A percentile compares a stretch with the other conserved stretches of the same genome.
Evolutionary conservation across 2,888 invertebrate species (phyloP).

Genomic region (Agrotis exclamationis): DNA sequence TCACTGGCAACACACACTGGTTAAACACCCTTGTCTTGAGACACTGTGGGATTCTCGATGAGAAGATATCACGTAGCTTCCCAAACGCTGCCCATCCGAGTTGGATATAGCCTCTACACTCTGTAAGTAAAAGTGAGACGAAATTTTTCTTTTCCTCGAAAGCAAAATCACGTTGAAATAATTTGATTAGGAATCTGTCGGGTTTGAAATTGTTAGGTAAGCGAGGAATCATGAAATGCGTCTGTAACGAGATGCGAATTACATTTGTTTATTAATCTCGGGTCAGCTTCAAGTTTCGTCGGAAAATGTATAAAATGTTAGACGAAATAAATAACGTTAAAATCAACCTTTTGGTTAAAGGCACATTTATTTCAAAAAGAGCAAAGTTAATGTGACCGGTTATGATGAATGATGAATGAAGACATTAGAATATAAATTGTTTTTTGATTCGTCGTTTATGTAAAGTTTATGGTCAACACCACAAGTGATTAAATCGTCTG

Average conservation of each 20-base stretch:
- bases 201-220: slow-evolving; percentile 68
- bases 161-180: slow-evolving; percentile 75
- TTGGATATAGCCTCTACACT: too few relatives aligned
- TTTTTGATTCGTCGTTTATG: slow-evolving; percentile 19
- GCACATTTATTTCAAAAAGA: slow-evolving; percentile 15
- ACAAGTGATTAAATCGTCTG: background rate
- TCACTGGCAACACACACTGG: too few relatives aligned
- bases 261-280: slow-evolving; percentile 51
- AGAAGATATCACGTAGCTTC: too few relatives aligned
- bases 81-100: too few relatives aligned
- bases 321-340: slow-evolving; percentile 29
- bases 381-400: slow-evolving; percentile 19
- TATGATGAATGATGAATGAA: slow-evolving; percentile 17
- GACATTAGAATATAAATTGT: background rate
- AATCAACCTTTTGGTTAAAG: slow-evolving; percentile 22
- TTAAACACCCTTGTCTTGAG: too few relatives aligned
- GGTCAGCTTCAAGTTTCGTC: slow-evolving; percentile 15
- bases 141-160: slow-evolving; percentile 62
- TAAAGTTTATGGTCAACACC: background rate
- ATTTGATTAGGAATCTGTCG: slow-evolving; percentile 77
- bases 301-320: slow-evolving; percentile 36
- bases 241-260: slow-evolving; percentile 37
- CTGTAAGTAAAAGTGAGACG: slow-evolving; percentile 50
- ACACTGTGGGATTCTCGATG: too few relatives aligned
- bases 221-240: slow-evolving; percentile 64